Base-by-base conservation (phyloP, 2,113 vertebrate genomes). In the Antigone vipio region DNA sequence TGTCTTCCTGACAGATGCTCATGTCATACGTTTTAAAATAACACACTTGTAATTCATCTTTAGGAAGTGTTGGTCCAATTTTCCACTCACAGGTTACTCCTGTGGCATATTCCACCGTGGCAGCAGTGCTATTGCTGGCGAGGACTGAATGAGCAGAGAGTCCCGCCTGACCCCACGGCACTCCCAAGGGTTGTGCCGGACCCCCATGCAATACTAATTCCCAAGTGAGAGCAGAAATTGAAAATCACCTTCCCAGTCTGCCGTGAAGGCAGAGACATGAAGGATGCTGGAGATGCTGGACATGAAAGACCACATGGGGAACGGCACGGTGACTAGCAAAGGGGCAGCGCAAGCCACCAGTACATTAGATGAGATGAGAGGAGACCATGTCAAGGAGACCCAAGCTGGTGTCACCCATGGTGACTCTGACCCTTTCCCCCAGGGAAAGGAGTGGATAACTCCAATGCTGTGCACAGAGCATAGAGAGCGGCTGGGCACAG, bases 101-200 rank as follows among this genome's bases (percentile, higher is more conserved):
- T 47, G 27, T 49, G 40, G 49, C 30, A 60, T 23, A 49, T 64
- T 76, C 53, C 34, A 52, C 49, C 1, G 0, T 20, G 53, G 55
- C 49, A 88, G 29, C 58, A 50, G 34, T 4, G 63, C 18, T 35
- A 1, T 11, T 60, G 44, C 30, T 56, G 56, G 22, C 2, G 3
- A 85, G 60, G 56, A 32, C 42, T 55, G 38, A 71, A 62, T 9
- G 56, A 93, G 27, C 4, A 2, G 77, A 24, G 21, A 52, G 15
- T 1, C 0, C 17, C 1, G 2, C 11, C 20, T 0, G 1, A 47
- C 49, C 14, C 13, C 42, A 22, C 0, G 0, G 27, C 21, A 38
- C 5, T 32, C 32, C 21, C 45, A 55, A 71, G 52, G 38, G 29
- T 50, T 59, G 32, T 45, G 22, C 12, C 60, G 1, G 3, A 32